A percentile compares a stretch with the other conserved stretches of the same genome.
Evolutionary conservation across 2,888 invertebrate genomes (phyloP).

Genomic region (Cerceris ruficornis): DNA sequence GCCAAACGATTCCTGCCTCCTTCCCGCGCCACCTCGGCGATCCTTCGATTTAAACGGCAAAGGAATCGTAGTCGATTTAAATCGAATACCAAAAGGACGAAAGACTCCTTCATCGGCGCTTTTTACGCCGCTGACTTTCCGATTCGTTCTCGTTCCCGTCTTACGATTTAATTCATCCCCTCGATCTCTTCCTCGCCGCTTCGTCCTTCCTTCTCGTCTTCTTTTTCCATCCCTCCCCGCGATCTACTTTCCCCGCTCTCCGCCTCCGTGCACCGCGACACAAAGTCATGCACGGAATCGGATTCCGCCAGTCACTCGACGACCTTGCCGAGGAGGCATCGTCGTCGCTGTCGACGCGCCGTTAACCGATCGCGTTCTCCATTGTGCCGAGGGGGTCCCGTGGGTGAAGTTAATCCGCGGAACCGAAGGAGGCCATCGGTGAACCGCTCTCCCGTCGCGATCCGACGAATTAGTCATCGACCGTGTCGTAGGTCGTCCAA

Average conservation of each 20-base stretch:
- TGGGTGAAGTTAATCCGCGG: slow-evolving; percentile 57
- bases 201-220: too few relatives aligned
- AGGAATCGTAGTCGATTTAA: too few relatives aligned
- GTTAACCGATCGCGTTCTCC: slow-evolving; percentile 54
- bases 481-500: slow-evolving; percentile 44
- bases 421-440: slow-evolving; percentile 47
- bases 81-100: too few relatives aligned
- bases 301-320: slow-evolving; percentile 55
- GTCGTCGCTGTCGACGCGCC: slow-evolving; percentile 50
- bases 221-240: neutral
- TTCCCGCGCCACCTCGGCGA: too few relatives aligned
- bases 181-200: too few relatives aligned
- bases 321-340: slow-evolving; percentile 52
- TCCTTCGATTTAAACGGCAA: too few relatives aligned
- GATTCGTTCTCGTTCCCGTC: too few relatives aligned
- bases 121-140: too few relatives aligned
- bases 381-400: slow-evolving; percentile 38
- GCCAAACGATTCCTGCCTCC: too few relatives aligned
- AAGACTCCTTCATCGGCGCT: too few relatives aligned
- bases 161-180: too few relatives aligned
- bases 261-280: neutral
- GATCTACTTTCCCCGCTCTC: neutral
- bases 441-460: slow-evolving; percentile 33
- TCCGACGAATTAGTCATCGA: slow-evolving; percentile 54
- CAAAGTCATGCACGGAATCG: slow-evolving; percentile 36